Conservation (phyloP, 2,888 invertebrate species). For the Dasysyrphus tricinctus region DNA sequence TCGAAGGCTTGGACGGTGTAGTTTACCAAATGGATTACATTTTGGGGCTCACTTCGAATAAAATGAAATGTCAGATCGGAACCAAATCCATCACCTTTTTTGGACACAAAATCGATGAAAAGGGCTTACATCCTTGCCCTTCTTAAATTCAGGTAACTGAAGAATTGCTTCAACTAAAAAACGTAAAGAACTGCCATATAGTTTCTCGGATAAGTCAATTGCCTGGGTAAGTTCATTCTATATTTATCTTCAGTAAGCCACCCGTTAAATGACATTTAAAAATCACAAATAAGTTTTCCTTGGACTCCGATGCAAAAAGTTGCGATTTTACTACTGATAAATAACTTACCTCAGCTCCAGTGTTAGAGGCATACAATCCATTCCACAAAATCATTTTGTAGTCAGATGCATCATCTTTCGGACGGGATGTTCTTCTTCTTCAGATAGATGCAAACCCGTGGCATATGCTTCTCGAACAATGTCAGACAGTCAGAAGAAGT, state of each 20-base stretch:
- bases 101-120: slow-evolving; percentile 48
- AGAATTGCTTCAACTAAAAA: slow-evolving; percentile 18
- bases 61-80: slow-evolving; percentile 40
- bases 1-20: not conserved
- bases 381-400: not conserved
- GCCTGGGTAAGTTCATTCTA: slow-evolving; percentile 50
- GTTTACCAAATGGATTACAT: not conserved
- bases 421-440: not conserved
- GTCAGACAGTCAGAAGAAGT: no score
- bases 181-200: slow-evolving; percentile 39
- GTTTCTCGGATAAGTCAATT: slow-evolving; percentile 47
- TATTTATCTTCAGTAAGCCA: slow-evolving; percentile 27
- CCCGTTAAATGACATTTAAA: slow-evolving; percentile 39
- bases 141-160: slow-evolving; percentile 45
- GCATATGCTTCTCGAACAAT: no score
- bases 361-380: not conserved
- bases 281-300: slow-evolving; percentile 18
- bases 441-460: not conserved
- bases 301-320: slow-evolving; percentile 7
- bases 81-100: no score
- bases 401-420: not conserved
- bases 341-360: not conserved
- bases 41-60: slow-evolving; percentile 30
- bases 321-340: slow-evolving; percentile 4
- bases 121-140: slow-evolving; percentile 40